Conservation (phyloP, 1,140 invertebrate species). For the Chymomyza costata region DNA sequence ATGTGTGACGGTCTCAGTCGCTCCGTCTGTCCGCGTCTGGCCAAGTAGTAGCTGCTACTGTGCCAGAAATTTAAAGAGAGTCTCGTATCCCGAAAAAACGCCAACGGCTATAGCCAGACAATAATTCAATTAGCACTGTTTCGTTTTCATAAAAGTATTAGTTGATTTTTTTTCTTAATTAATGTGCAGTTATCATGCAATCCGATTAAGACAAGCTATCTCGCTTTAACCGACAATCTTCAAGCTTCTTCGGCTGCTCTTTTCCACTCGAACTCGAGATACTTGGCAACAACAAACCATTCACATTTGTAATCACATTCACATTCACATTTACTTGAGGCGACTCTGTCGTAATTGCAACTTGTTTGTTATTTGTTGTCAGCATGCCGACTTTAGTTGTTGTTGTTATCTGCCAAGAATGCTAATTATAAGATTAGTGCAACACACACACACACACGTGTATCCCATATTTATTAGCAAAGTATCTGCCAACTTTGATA, state of each 20-base stretch:
- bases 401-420: conserved; percentile 71
- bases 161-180: conserved; percentile 61
- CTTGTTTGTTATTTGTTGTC: conserved; percentile 69
- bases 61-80: too few species aligned
- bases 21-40: too few species aligned
- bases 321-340: background rate
- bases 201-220: conserved; percentile 52
- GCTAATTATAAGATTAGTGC: conserved; percentile 70
- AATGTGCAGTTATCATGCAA: conserved; percentile 71
- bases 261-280: too few species aligned
- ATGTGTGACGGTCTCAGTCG: conserved; percentile 40
- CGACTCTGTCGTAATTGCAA: conserved; percentile 51
- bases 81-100: too few species aligned
- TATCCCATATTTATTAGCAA: too few species aligned
- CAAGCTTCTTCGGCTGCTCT: too few species aligned
- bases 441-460: too few species aligned
- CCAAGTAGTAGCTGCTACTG: too few species aligned
- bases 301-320: background rate
- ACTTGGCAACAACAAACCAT: background rate
- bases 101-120: too few species aligned
- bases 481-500: too few species aligned
- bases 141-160: conserved; percentile 72
- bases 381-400: conserved; percentile 25
- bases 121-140: conserved; percentile 72
- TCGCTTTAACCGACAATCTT: background rate